Percentiles rank a stretch among this genome's conserved stretches.
Evolutionary conservation across 2,888 invertebrate genomes (phyloP).

Genomic region (Agrotis clavis): DNA sequence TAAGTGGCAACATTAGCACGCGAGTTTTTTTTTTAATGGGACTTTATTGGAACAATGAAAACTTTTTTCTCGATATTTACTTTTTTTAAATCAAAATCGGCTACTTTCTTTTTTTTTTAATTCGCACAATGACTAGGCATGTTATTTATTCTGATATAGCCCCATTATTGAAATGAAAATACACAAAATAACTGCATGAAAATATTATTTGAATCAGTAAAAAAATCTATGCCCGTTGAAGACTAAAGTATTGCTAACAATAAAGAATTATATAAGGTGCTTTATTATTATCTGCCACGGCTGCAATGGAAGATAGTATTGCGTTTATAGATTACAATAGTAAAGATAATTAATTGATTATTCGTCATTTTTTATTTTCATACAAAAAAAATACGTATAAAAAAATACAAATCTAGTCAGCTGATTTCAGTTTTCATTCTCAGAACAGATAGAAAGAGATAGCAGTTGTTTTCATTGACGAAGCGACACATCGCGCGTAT

Average conservation of each 20-base stretch:
- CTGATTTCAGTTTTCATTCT: no score
- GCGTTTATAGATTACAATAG: no score
- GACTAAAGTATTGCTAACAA: no score
- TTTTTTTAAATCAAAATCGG: neutral
- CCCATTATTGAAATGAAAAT: slow-evolving; percentile 3
- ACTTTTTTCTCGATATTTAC: neutral
- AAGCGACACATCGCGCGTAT: no score
- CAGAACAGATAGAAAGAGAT: no score
- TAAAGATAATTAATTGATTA: no score
- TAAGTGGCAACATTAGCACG: slow-evolving; percentile 38
- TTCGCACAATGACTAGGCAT: neutral
- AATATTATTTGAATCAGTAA: neutral
- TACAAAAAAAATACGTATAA: no score
- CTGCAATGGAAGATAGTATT: no score
- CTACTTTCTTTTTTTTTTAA: neutral
- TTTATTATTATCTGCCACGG: no score
- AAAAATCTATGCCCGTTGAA: neutral
- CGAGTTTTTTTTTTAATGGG: slow-evolving; percentile 7
- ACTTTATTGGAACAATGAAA: neutral
- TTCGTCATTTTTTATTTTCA: no score
- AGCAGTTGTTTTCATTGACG: no score
- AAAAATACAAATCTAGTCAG: no score
- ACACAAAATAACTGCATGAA: neutral
- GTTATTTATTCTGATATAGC: neutral
- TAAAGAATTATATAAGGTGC: neutral